Conservation (phyloP, 1,140 invertebrate species). For the Drosophila ohnishii region DNA sequence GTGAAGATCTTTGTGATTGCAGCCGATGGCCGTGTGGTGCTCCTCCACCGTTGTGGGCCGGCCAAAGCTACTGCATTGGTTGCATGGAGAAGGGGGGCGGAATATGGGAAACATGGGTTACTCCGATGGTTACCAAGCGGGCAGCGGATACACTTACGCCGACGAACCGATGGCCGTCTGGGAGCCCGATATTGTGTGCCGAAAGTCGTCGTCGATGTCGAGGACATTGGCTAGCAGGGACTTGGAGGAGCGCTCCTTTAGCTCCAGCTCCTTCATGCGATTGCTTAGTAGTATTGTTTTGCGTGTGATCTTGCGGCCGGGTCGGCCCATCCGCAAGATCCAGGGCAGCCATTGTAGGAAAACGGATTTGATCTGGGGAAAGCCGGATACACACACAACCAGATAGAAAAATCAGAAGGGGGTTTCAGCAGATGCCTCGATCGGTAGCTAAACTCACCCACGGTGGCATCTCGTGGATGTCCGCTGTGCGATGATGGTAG, state of each 20-base stretch:
- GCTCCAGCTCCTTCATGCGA: constrained; percentile 94
- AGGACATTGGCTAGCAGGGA: constrained; percentile 96
- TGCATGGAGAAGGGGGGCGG: neutral
- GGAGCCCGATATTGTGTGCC: constrained; percentile 85
- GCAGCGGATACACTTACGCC: constrained; percentile 63
- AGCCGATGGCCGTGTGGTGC: constrained; percentile 85
- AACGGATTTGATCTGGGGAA: constrained; percentile 91
- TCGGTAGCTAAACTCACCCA: constrained; percentile 90
- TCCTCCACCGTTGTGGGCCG: constrained; percentile 86
- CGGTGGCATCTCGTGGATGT: constrained; percentile 97
- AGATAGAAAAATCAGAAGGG: constrained; percentile 5
- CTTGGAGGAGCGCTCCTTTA: constrained; percentile 96
- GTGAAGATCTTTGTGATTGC: constrained; percentile 89
- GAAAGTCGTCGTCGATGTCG: constrained; percentile 97
- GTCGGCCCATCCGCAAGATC: constrained; percentile 96
- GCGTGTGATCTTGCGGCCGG: constrained; percentile 95
- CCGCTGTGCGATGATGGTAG: constrained; percentile 98
- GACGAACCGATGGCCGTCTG: constrained; percentile 84
- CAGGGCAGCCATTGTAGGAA: constrained; percentile 98
- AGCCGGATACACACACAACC: neutral
- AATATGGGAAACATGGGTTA: neutral
- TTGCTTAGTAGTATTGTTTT: constrained; percentile 94
- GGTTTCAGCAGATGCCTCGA: neutral
- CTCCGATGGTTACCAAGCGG: neutral
- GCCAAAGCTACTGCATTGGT: constrained; percentile 84